Evolutionary conservation across 2,797 vertebrate genomes (phyloP).

Genomic region (Mormyrops boulengeri): DNA sequence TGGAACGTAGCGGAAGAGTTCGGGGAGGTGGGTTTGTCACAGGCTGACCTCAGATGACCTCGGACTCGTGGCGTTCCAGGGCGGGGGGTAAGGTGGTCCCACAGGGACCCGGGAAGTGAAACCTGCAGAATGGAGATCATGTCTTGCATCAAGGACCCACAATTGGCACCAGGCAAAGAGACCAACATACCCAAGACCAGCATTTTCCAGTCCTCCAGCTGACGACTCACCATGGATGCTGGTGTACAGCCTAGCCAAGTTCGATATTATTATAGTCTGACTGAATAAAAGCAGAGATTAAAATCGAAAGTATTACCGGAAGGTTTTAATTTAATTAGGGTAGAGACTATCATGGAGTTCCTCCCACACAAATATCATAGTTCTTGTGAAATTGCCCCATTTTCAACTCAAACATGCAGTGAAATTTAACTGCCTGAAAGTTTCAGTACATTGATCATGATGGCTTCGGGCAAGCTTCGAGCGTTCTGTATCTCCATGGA

Average conservation of each 20-base stretch:
- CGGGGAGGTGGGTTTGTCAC: background rate
- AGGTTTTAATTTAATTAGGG: background rate
- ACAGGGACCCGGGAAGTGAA: conserved; percentile 86
- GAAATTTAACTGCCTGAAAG: background rate
- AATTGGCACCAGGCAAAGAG: background rate
- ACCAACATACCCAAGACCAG: background rate
- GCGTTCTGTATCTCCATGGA: background rate
- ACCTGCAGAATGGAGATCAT: conserved; percentile 58
- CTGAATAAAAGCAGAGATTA: background rate
- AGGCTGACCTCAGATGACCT: conserved; percentile 45
- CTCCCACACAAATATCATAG: background rate
- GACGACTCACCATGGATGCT: background rate
- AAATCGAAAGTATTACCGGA: background rate
- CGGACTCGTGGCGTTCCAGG: conserved; percentile 65
- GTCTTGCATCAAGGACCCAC: background rate
- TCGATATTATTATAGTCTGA: background rate
- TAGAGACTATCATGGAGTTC: background rate
- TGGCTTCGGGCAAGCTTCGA: background rate
- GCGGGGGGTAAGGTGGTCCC: conserved; percentile 78
- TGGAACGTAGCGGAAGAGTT: background rate
- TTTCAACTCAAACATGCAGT: background rate
- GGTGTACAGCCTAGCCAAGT: background rate
- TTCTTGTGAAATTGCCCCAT: background rate
- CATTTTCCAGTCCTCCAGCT: background rate
- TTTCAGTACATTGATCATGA: background rate